phyloP scores from a whole-genome alignment of 2,113 vertebrate genomes.

The Uria aalge region DNA sequence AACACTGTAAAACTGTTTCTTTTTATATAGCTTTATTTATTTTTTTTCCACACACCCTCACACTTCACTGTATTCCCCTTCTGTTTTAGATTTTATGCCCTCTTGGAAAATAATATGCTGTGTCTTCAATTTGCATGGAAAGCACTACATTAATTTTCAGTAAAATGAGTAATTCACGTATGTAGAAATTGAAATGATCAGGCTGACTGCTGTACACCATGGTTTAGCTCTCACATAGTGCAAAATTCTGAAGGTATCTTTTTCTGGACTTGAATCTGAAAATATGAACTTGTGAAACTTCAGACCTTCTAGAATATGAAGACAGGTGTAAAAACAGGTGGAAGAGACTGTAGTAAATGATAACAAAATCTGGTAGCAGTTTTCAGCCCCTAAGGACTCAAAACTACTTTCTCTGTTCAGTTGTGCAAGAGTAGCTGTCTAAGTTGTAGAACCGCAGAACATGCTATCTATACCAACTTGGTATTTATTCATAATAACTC shows the following conservation, averaged over 20 bases:
- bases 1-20: neutral
- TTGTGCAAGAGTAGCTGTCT: neutral
- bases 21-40: neutral
- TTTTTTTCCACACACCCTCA: neutral
- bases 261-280: constrained; percentile 8
- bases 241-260: neutral
- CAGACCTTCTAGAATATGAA: constrained; percentile 1
- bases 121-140: neutral
- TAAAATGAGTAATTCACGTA: neutral
- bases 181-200: neutral
- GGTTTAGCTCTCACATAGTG: neutral
- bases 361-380: neutral
- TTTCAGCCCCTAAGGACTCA: neutral
- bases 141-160: neutral
- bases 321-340: constrained; percentile 40
- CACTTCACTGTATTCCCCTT: neutral
- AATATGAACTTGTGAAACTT: constrained; percentile 2
- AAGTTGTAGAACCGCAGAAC: neutral
- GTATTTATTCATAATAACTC: accelerated
- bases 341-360: neutral
- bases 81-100: neutral
- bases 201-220: neutral
- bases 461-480: accelerated
- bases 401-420: neutral
- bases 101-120: neutral